Evolutionary conservation across 2,888 invertebrate genomes (phyloP).

Genomic region (Mechanitis messenoides): DNA sequence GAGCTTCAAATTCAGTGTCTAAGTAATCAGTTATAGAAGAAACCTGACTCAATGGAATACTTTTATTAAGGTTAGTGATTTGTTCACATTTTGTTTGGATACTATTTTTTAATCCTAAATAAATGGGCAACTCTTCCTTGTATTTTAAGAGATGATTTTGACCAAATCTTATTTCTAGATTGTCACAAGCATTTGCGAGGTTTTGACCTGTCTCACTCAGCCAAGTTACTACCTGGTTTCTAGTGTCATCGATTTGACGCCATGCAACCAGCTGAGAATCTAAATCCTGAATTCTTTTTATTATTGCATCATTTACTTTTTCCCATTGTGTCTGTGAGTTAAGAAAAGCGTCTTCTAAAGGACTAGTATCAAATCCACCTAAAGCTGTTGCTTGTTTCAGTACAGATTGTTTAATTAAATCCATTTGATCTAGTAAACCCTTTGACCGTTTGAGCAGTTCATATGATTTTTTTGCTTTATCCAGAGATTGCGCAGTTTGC

Average conservation of each 20-base stretch:
- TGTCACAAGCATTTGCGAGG: conserved; percentile 84
- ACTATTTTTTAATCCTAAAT: conserved; percentile 84
- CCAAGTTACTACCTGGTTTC: conserved; percentile 90
- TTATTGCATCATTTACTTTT: conserved; percentile 81
- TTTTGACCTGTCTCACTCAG: conserved; percentile 87
- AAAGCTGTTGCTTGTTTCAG: conserved; percentile 82
- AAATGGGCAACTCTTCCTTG: conserved; percentile 88
- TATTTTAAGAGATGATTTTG: conserved; percentile 88
- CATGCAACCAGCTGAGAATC: conserved; percentile 95
- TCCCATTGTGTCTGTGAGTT: conserved; percentile 82
- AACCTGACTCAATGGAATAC: conserved; percentile 82
- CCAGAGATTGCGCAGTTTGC: conserved; percentile 82
- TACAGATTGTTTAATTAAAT: conserved; percentile 83
- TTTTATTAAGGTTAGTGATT: conserved; percentile 84
- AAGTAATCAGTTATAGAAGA: conserved; percentile 80
- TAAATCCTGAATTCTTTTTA: conserved; percentile 84
- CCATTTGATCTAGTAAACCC: conserved; percentile 85
- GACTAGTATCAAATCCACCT: conserved; percentile 79
- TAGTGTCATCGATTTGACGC: conserved; percentile 93
- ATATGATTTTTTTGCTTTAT: conserved; percentile 85
- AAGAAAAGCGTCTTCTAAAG: conserved; percentile 78
- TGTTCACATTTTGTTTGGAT: conserved; percentile 88
- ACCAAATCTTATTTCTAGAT: conserved; percentile 88
- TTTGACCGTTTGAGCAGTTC: conserved; percentile 86
- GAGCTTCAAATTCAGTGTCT: conserved; percentile 84